Evolutionary conservation across 2,888 invertebrate genomes (phyloP), one percentile per base, ranked within the genome.

Genomic region (Labia minor): DNA sequence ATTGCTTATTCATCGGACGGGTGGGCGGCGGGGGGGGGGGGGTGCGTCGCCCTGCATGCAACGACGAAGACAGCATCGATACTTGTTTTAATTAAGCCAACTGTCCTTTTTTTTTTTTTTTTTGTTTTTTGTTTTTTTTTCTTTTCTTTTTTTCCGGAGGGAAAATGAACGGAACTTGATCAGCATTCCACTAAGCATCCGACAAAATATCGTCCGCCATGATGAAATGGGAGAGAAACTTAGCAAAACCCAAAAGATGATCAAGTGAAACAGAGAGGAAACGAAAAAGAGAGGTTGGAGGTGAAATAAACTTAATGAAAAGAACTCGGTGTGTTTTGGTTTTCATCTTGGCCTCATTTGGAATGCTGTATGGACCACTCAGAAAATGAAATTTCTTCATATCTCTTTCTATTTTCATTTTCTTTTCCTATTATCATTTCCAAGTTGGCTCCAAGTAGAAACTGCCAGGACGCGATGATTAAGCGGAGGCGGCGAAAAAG

Each of bases 201-300:
- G 49, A 49, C n/a, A 49, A 49, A 49, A 49, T 49, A 49, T 49
- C 49, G 49, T 49, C 2, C 49, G 49, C 49, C 49, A 14, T 49
- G 49, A 49, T 49, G 49, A 49, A 49, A 49, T 49, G 49, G 33
- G 49, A 49, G 49, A 49, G 49, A 49, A 49, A 14, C 49, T 49
- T 49, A 49, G 49, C 49, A 49, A 49, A 49, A 49, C 49, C 49
- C 49, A 49, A n/a, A 49, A 49, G 49, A 49, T 49, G 49, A 49
- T 49, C 49, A 49, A 49, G 49, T 4, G 49, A 49, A 49, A 49
- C 14, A 49, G 49, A 49, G 49, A 16, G n/a, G n/a, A n/a, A 49
- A 14, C 14, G 49, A 49, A 14, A 49, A 16, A 49, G 33, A 49
- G 49, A 49, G 49, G 49, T n/a, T 14, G 49, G 49, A 49, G 49